phyloP scores from a whole-genome alignment of 2,113 vertebrate genomes.

The Seriola quinqueradiata region DNA sequence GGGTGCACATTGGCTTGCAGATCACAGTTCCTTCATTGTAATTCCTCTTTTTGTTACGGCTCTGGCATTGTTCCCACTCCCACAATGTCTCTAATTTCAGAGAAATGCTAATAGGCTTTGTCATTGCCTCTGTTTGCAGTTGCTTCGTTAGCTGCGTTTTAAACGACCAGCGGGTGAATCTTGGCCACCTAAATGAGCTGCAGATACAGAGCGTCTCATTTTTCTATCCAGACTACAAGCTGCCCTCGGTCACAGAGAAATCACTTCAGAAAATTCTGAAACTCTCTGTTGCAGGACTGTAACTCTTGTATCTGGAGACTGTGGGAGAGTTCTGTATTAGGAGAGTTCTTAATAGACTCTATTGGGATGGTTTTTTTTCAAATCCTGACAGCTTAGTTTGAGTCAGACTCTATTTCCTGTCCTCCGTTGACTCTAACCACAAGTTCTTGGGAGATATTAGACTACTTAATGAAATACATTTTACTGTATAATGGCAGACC shows the following conservation, averaged over 20 bases:
- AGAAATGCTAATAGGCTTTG: slow-evolving; percentile 67
- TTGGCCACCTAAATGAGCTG: slow-evolving; percentile 41
- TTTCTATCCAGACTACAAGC: slow-evolving; percentile 9
- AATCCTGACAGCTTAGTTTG: slow-evolving; percentile 6
- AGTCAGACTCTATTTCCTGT: slow-evolving; percentile 6
- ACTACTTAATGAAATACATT: slow-evolving; percentile 5
- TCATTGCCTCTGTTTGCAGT: slow-evolving; percentile 55
- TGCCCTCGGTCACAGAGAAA: neutral
- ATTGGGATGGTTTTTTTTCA: neutral
- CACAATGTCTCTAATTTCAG: slow-evolving; percentile 59
- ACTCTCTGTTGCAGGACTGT: neutral
- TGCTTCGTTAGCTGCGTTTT: slow-evolving; percentile 59
- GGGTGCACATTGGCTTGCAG: slow-evolving; percentile 26
- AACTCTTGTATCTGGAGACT: neutral
- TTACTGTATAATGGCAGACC: neutral
- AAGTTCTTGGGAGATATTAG: slow-evolving; percentile 8
- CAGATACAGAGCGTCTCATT: slow-evolving; percentile 3
- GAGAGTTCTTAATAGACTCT: slow-evolving; percentile 2
- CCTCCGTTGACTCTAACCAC: neutral
- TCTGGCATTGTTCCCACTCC: slow-evolving; percentile 45
- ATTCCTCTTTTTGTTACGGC: slow-evolving; percentile 45
- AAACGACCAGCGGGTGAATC: slow-evolving; percentile 31
- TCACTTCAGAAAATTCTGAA: slow-evolving; percentile 8
- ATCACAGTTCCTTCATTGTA: slow-evolving; percentile 36
- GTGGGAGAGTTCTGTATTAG: too few species aligned